Evolutionary conservation across 2,888 invertebrate species (phyloP).

Genomic region (Nomada ferruginata): DNA sequence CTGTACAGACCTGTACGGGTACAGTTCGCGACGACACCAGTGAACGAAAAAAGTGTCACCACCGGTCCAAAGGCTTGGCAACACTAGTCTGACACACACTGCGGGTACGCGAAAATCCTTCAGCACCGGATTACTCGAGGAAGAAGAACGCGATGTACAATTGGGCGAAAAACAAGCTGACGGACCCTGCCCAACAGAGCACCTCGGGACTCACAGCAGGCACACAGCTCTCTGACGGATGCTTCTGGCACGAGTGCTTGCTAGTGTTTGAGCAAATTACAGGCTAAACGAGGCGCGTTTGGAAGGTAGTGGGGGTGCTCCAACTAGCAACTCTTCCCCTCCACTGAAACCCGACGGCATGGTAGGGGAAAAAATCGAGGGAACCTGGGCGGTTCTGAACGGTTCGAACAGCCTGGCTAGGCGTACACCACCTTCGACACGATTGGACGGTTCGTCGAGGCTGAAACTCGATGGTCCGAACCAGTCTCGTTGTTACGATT

Average conservation of each 20-base stretch:
- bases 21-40: slow-evolving; percentile 26
- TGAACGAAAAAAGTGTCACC: slow-evolving; percentile 23
- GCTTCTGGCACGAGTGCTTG: slow-evolving; percentile 83
- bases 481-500: slow-evolving; percentile 45
- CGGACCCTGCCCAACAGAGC: background rate
- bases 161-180: slow-evolving; percentile 11
- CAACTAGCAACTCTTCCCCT: slow-evolving; percentile 50
- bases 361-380: slow-evolving; percentile 63
- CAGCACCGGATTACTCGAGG: no score
- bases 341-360: background rate
- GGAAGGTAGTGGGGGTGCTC: slow-evolving; percentile 71
- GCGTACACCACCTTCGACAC: slow-evolving; percentile 62
- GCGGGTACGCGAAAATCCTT: background rate
- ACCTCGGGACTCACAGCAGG: slow-evolving; percentile 27
- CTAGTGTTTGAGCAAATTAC: slow-evolving; percentile 84
- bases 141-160: background rate
- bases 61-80: slow-evolving; percentile 13
- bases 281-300: slow-evolving; percentile 80
- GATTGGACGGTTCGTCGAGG: slow-evolving; percentile 68
- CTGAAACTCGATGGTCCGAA: slow-evolving; percentile 32
- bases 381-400: slow-evolving; percentile 52
- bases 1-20: no score
- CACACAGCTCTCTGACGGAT: slow-evolving; percentile 73
- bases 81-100: slow-evolving; percentile 48
- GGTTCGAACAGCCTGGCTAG: slow-evolving; percentile 42